These are phyloP conservation scores for Agonopterix heracliana DNA, from an alignment of 2,888 invertebrate genomes.

Conservation along the genomic window DNA sequence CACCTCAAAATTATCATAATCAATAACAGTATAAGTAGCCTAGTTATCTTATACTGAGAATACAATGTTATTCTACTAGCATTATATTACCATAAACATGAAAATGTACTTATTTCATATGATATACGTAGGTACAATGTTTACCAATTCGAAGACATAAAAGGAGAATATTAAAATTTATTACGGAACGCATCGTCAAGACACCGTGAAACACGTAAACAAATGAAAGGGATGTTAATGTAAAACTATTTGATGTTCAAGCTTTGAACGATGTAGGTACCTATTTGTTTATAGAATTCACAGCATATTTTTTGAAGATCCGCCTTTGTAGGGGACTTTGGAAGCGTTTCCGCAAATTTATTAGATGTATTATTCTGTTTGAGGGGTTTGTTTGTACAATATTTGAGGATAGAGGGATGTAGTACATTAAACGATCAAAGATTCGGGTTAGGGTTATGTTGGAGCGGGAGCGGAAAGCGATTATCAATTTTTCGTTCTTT, in stretches of 20 bases:
- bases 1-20: too few relatives aligned
- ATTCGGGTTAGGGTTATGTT: conserved; percentile 8
- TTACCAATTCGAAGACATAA: conserved; percentile 32
- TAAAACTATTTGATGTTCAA: conserved; percentile 63
- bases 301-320: conserved; percentile 33
- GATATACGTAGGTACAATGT: conserved; percentile 14
- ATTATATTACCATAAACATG: too few relatives aligned
- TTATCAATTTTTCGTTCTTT: not conserved
- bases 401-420: conserved; percentile 27
- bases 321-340: conserved; percentile 23
- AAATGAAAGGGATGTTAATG: conserved; percentile 50
- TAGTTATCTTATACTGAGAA: too few relatives aligned
- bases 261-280: conserved; percentile 29
- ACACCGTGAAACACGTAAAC: conserved; percentile 22
- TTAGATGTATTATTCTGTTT: conserved; percentile 41
- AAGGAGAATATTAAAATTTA: conserved; percentile 54
- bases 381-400: conserved; percentile 21
- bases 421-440: conserved; percentile 24
- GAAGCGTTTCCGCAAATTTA: conserved; percentile 46
- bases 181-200: conserved; percentile 35
- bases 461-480: not conserved
- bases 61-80: too few relatives aligned
- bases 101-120: too few relatives aligned
- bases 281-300: conserved; percentile 47
- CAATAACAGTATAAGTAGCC: too few relatives aligned